phyloP scores from a whole-genome alignment of 2,113 vertebrate species.

The Mesitornis unicolor region DNA sequence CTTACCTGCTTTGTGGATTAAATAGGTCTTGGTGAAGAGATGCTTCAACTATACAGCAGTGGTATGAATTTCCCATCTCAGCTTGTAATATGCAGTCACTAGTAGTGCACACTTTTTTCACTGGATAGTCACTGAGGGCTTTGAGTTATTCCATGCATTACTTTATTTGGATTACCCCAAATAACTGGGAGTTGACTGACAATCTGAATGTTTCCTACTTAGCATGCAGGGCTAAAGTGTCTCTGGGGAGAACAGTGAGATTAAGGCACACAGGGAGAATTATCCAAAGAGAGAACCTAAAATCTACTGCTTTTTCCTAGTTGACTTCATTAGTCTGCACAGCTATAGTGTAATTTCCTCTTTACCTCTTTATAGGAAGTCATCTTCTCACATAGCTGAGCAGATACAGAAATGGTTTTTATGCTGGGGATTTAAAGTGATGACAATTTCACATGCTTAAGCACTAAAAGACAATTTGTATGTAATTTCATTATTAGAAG shows the following conservation, averaged over 20 bases:
- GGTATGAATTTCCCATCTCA: neutral
- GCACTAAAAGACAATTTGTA: constrained; percentile 28
- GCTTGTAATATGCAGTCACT: neutral
- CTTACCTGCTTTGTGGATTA: neutral
- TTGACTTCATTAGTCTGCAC: neutral
- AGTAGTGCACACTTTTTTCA: neutral
- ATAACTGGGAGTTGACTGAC: neutral
- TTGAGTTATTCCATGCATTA: neutral
- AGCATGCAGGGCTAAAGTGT: neutral
- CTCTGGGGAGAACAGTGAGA: constrained; percentile 16
- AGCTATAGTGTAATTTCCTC: neutral
- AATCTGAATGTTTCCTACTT: neutral
- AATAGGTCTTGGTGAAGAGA: neutral
- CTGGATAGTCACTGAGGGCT: neutral
- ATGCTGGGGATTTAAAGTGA: neutral
- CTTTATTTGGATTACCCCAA: neutral
- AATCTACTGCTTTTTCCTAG: neutral
- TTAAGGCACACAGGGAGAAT: constrained; percentile 17
- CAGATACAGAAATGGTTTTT: neutral
- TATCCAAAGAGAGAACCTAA: constrained; percentile 20
- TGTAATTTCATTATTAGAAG: constrained; percentile 46
- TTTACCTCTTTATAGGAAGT: neutral
- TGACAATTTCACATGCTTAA: constrained; percentile 20
- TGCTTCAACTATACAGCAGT: neutral
- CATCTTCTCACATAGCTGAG: neutral